A percentile compares a stretch with the other conserved stretches of the same genome.
Evolutionary conservation across 2,113 vertebrate genomes (phyloP).

Genomic region (Gymnarchus niloticus): DNA sequence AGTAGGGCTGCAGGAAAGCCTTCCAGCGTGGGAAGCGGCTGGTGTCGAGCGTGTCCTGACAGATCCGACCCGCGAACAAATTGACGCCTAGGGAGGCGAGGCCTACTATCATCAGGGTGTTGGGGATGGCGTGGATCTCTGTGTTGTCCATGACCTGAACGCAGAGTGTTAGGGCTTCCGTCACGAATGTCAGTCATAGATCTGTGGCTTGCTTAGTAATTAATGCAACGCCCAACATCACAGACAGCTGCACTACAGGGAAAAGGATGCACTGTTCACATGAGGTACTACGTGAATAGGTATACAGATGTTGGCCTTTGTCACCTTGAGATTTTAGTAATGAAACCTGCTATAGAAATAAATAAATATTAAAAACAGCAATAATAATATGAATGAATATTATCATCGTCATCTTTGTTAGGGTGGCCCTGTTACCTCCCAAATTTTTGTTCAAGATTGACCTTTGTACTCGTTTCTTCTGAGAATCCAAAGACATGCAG

Average conservation of each 20-base stretch:
- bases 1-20: conserved; percentile 64
- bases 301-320: background rate
- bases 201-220: too few relatives aligned
- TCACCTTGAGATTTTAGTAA: background rate
- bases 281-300: background rate
- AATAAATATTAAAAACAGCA: too few relatives aligned
- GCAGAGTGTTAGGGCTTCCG: background rate
- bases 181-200: background rate
- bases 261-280: too few relatives aligned
- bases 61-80: conserved; percentile 63
- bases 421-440: too few relatives aligned
- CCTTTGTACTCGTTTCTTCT: too few relatives aligned
- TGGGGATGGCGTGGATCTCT: conserved; percentile 62
- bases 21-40: conserved; percentile 68
- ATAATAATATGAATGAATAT: too few relatives aligned
- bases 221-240: too few relatives aligned
- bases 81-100: conserved; percentile 70
- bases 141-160: conserved; percentile 70
- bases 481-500: too few relatives aligned
- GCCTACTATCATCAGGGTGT: conserved; percentile 68
- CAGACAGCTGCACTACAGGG: too few relatives aligned
- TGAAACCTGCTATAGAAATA: too few relatives aligned
- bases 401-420: too few relatives aligned
- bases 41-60: conserved; percentile 66
- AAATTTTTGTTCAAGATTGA: too few relatives aligned